Conservation (phyloP, 2,113 vertebrate genomes). For the Mesoclemmys tuberculata region DNA sequence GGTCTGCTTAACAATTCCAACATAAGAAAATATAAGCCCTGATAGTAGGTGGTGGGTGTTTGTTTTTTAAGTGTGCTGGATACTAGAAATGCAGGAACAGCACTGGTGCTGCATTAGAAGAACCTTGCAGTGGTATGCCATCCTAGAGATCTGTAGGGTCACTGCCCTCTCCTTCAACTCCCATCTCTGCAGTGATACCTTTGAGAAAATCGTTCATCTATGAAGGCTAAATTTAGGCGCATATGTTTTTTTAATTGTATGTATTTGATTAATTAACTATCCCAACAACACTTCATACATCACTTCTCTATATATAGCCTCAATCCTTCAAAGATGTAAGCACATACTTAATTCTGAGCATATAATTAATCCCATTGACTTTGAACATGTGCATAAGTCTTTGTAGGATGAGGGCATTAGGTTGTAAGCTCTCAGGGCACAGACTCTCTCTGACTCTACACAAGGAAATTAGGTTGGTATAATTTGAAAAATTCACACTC, state of each 20-base stretch:
- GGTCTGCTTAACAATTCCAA: constrained; percentile 15
- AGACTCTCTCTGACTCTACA: neutral
- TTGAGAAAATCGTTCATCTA: neutral
- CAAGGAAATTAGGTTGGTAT: neutral
- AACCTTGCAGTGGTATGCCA: neutral
- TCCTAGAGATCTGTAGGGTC: neutral
- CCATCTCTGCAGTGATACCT: neutral
- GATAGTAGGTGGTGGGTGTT: too few species aligned
- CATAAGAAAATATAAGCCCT: neutral
- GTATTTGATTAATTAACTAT: neutral
- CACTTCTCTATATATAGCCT: neutral
- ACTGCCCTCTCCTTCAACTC: neutral
- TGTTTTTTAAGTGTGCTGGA: neutral
- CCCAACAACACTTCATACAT: neutral
- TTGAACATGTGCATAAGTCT: neutral
- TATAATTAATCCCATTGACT: neutral
- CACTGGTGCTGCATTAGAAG: neutral
- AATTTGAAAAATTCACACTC: neutral
- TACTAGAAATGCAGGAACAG: neutral
- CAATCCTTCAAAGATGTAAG: neutral
- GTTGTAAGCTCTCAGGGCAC: neutral
- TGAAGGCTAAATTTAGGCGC: neutral
- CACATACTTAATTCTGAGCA: neutral
- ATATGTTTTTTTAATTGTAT: neutral
- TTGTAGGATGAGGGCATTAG: neutral